A percentile compares a stretch with the other conserved stretches of the same genome.
Conservation (phyloP, 2,113 vertebrate genomes). For the Mystacornis crossleyi region DNA sequence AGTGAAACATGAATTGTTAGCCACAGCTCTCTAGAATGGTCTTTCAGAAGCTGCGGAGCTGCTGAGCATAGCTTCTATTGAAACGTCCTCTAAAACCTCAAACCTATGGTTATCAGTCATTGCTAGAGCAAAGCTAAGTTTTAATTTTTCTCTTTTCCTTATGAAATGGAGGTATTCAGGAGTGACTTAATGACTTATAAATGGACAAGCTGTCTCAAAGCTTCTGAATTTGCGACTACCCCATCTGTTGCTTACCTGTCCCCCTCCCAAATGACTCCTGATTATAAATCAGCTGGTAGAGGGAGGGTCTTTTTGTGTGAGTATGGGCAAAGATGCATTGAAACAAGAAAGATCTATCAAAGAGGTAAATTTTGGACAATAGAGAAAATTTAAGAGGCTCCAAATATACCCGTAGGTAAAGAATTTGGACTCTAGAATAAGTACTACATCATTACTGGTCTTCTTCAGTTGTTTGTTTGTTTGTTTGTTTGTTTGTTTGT, state of each 20-base stretch:
- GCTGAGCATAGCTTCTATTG: not conserved
- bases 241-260: not conserved
- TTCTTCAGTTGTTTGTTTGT: not conserved
- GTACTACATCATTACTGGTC: accelerated
- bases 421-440: not conserved
- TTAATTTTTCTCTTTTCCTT: not conserved
- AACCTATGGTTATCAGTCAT: not conserved
- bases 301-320: not conserved
- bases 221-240: not conserved
- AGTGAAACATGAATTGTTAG: not conserved
- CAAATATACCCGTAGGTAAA: not conserved
- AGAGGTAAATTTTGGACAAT: not conserved
- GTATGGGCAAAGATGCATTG: not conserved
- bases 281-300: not conserved
- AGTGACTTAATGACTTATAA: not conserved
- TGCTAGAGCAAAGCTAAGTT: not conserved
- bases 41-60: not conserved
- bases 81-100: not conserved
- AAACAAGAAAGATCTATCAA: not conserved
- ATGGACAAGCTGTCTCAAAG: not conserved
- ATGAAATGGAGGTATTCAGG: not conserved
- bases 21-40: not conserved
- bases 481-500: too few relatives aligned
- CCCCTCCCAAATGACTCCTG: not conserved
- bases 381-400: not conserved